These are phyloP conservation scores for Anorthoa munda DNA, from an alignment of 2,888 invertebrate species.

Conservation along the genomic window DNA sequence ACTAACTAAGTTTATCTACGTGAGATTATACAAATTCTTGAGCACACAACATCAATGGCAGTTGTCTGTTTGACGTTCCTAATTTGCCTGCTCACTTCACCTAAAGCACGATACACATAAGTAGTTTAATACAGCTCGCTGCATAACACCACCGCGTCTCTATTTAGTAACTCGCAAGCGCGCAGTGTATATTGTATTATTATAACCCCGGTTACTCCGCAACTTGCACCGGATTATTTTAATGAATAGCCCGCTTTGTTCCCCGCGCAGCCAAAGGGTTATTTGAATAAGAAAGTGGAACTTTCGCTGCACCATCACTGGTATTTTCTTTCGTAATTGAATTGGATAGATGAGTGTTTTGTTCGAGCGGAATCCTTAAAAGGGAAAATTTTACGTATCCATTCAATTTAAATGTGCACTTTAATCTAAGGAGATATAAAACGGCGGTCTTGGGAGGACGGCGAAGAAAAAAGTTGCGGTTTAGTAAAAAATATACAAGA, in stretches of 20 bases:
- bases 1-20: neutral
- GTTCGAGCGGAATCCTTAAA: conserved; percentile 69
- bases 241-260: conserved; percentile 87
- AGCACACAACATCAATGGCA: neutral
- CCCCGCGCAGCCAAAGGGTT: conserved; percentile 79
- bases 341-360: conserved; percentile 82
- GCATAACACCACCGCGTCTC: conserved; percentile 57
- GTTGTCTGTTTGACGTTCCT: neutral
- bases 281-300: conserved; percentile 88
- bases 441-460: conserved; percentile 7
- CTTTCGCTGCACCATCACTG: conserved; percentile 77
- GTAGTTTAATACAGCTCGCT: conserved; percentile 24
- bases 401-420: conserved; percentile 51
- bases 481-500: conserved; percentile 31
- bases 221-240: conserved; percentile 82
- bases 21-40: neutral
- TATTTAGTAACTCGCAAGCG: conserved; percentile 66
- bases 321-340: conserved; percentile 87
- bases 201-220: conserved; percentile 71
- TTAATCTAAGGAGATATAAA: conserved; percentile 36
- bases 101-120: conserved; percentile 21
- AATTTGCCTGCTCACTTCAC: conserved; percentile 15
- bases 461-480: conserved; percentile 8
- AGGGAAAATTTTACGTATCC: conserved; percentile 41
- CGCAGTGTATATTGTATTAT: conserved; percentile 68